phyloP scores from a whole-genome alignment of 2,888 invertebrate species.

The Eristalis intricaria region DNA sequence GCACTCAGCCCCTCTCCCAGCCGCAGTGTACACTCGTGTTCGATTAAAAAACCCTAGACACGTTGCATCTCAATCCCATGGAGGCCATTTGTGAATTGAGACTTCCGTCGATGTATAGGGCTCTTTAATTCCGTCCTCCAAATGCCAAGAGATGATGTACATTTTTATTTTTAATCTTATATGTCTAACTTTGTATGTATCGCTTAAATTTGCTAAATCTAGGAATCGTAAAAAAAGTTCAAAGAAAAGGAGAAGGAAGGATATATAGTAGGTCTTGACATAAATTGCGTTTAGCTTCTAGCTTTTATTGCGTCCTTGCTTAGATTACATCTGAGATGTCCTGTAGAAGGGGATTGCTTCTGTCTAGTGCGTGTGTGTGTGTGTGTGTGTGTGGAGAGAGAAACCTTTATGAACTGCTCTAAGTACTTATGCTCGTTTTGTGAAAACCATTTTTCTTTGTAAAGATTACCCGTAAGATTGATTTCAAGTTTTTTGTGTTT shows the following conservation, averaged over 20 bases:
- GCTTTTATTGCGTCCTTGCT: neutral
- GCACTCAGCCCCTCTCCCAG: neutral
- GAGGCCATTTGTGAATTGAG: slow-evolving; percentile 45
- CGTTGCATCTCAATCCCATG: slow-evolving; percentile 19
- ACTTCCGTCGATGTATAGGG: neutral
- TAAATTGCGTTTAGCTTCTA: neutral
- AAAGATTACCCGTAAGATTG: slow-evolving; percentile 55
- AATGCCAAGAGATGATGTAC: slow-evolving; percentile 21
- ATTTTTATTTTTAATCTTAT: neutral
- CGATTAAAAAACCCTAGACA: slow-evolving; percentile 7
- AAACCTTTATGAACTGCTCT: slow-evolving; percentile 48
- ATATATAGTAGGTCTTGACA: neutral
- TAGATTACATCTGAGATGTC: neutral
- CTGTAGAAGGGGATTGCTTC: neutral
- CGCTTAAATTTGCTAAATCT: neutral
- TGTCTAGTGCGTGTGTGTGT: neutral
- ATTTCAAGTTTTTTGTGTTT: neutral
- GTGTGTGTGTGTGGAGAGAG: slow-evolving; percentile 16
- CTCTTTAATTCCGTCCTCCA: neutral
- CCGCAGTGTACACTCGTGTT: neutral
- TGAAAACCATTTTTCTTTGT: slow-evolving; percentile 62
- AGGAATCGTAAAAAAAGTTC: neutral
- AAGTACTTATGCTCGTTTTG: neutral
- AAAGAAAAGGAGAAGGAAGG: neutral
- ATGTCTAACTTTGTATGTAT: neutral